Evolutionary conservation across 1,140 invertebrate species (phyloP), one percentile per base, ranked within the genome.

Genomic region (Pemphigus obesinymphae): DNA sequence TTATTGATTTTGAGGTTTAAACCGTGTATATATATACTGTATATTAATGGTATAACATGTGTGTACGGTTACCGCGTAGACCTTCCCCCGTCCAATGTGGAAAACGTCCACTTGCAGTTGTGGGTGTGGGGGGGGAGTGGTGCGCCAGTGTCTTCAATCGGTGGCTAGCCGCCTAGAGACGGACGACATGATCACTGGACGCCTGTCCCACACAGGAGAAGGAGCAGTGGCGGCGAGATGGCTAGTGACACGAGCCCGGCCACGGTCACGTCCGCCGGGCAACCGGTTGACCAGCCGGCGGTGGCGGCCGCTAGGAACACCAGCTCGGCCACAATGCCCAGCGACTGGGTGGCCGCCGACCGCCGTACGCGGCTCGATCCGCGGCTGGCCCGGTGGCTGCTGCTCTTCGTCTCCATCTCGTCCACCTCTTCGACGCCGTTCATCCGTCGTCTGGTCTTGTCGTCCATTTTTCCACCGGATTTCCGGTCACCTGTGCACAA

Each of bases 351-450:
- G 34, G 29, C 2, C 50, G 34, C 13, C 10, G 48, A 78, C 34
- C 34, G 48, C n/a, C 55, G 76, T 6, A 45, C n/a, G 8, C 76
- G 26, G 26, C 53, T 63, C 3, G 76, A 61, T 11, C 76, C 76
- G 3, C 50, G 53, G 7, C 53, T 80, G 8, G 76, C 76, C 37
- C 53, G 76, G 15, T 80, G 76, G 55, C 76, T 80, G 26, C 76
- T 80, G 76, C 55, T 63, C 58, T 80, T 80, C 1, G 76, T 80
- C 40, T 80, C 76, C 76, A 80, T 80, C 7, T 70, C 68, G 3
- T 7, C 68, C 6, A n/a, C 13, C 23, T 43, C 23, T 3, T 80
- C 76, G n/a, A 80, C 23, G 0, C 55, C 76, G 23, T 80, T 80
- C 11, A 78, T 78, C 53, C 50, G 75, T 3, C 37, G 31, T 15